Evolutionary conservation across 2,888 invertebrate genomes (phyloP).

Genomic region (Taphrorychus bicolor): DNA sequence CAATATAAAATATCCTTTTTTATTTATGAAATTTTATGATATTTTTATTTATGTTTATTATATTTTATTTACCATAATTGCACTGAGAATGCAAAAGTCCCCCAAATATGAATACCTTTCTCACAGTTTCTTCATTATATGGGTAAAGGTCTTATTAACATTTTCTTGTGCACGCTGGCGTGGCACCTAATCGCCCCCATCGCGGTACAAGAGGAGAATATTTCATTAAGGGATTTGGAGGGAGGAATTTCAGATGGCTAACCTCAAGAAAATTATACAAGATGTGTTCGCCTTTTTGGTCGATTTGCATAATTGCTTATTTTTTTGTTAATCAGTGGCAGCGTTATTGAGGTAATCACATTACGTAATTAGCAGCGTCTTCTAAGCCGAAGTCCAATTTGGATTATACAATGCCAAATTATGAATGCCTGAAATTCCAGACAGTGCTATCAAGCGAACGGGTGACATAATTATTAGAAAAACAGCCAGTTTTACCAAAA

Average conservation of each 20-base stretch:
- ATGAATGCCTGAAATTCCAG: constrained; percentile 18
- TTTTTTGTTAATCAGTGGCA: neutral
- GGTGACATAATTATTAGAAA: constrained; percentile 27
- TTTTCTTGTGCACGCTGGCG: neutral
- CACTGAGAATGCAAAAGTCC: no score
- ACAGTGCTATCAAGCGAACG: constrained; percentile 8
- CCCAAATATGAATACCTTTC: neutral
- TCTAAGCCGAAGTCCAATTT: constrained; percentile 12
- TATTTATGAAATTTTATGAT: no score
- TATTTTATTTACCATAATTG: no score
- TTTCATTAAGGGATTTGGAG: constrained; percentile 1
- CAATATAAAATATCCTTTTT: no score
- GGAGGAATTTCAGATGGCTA: neutral
- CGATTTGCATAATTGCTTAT: constrained; percentile 1
- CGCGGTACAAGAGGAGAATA: neutral
- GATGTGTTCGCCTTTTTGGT: neutral
- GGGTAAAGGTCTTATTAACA: neutral
- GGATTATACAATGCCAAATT: constrained; percentile 30
- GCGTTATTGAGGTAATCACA: neutral
- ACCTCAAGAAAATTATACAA: neutral
- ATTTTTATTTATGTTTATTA: no score
- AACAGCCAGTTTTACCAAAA: constrained; percentile 22
- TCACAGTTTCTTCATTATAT: neutral
- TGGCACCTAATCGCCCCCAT: neutral
- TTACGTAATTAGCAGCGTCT: neutral